Conservation (phyloP, 2,888 invertebrate genomes). For the Acronicta alni region DNA sequence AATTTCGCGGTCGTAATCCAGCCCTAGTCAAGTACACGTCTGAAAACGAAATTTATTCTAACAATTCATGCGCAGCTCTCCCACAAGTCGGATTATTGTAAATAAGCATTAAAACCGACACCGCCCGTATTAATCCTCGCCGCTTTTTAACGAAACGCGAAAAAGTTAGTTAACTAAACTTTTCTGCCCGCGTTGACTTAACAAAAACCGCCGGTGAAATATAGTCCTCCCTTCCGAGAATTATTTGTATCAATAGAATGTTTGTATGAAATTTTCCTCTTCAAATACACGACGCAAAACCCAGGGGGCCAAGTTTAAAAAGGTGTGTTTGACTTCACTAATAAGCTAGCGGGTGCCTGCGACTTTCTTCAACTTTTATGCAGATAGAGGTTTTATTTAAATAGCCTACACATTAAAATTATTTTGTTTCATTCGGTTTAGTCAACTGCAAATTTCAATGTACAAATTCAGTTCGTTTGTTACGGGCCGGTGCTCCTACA, state of each 20-base stretch:
- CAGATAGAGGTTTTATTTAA: slow-evolving; percentile 61
- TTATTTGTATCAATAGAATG: slow-evolving; percentile 88
- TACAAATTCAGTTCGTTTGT: slow-evolving; percentile 61
- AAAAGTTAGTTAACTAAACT: slow-evolving; percentile 84
- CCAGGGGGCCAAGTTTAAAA: slow-evolving; percentile 77
- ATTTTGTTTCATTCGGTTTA: slow-evolving; percentile 55
- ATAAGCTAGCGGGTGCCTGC: slow-evolving; percentile 78
- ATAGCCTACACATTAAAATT: slow-evolving; percentile 60
- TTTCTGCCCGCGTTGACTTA: slow-evolving; percentile 69
- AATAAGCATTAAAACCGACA: slow-evolving; percentile 85
- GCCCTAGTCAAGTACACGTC: slow-evolving; percentile 68
- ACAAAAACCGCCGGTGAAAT: slow-evolving; percentile 78
- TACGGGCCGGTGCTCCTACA: slow-evolving; percentile 63
- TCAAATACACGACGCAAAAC: slow-evolving; percentile 79
- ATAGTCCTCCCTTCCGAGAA: slow-evolving; percentile 77
- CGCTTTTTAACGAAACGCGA: slow-evolving; percentile 83
- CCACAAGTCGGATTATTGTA: slow-evolving; percentile 88
- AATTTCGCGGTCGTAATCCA: slow-evolving; percentile 50
- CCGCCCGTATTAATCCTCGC: slow-evolving; percentile 81
- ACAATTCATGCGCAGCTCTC: slow-evolving; percentile 78
- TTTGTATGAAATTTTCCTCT: slow-evolving; percentile 77
- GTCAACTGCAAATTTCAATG: slow-evolving; percentile 60
- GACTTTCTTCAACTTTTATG: slow-evolving; percentile 66
- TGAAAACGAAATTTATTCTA: slow-evolving; percentile 83
- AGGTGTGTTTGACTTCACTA: slow-evolving; percentile 87